A percentile compares a stretch with the other conserved stretches of the same genome.
These are phyloP conservation scores for Fistularia tabacaria DNA, from an alignment of 2,797 vertebrate genomes.

Conservation along the genomic window DNA sequence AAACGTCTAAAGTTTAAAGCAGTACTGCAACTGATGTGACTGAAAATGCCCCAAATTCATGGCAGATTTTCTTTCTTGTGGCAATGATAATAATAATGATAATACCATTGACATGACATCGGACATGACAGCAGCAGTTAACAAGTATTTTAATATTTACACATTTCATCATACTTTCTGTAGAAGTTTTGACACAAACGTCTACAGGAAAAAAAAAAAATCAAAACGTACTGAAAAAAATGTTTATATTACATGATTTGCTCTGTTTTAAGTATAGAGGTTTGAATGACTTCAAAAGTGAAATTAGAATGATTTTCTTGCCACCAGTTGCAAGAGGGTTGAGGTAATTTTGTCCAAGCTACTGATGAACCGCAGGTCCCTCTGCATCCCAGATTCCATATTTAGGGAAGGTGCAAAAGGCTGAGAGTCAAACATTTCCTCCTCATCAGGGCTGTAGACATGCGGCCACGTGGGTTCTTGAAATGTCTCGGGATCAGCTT, in stretches of 20 bases:
- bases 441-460: conserved; percentile 20
- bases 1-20: too few species aligned
- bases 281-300: neutral
- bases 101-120: neutral
- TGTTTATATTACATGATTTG: neutral
- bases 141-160: conserved; percentile 30
- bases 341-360: conserved; percentile 70
- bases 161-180: neutral
- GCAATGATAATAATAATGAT: conserved; percentile 2
- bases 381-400: conserved; percentile 30
- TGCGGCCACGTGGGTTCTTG: conserved; percentile 27
- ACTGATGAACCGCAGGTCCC: conserved; percentile 41
- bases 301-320: conserved; percentile 52
- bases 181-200: conserved; percentile 7
- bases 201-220: neutral
- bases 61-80: neutral
- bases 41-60: too few species aligned
- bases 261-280: neutral
- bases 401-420: conserved; percentile 28
- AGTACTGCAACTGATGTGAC: too few species aligned
- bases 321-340: conserved; percentile 68
- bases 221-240: neutral
- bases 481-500: conserved; percentile 33
- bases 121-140: conserved; percentile 1
- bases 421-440: conserved; percentile 42